Evolutionary conservation across 2,888 invertebrate genomes (phyloP), one percentile per base, ranked within the genome.

Genomic region (Spodoptera littoralis): DNA sequence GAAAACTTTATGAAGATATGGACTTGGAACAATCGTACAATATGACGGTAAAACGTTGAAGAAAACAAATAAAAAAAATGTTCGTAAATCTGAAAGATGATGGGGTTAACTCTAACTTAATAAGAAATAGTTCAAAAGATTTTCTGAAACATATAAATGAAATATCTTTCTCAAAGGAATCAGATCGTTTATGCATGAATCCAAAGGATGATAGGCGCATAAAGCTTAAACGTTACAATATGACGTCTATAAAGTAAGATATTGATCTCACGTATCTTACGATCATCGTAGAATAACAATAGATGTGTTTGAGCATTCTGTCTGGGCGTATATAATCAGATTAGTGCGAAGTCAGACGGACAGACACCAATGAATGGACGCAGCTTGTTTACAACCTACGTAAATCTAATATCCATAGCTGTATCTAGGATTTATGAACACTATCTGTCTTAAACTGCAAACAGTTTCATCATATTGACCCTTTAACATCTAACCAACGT

Each of bases 201-300:
- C 73, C 63, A 76, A 55, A 60, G 52, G 48, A 57, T 59, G 60
- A 63, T 50, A 57, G 52, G 13, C 41, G 55, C 69, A 81, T 86
- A 84, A 84, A 86, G 82, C 72, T 78, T 84, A 87, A 88, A 84
- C 77, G 82, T 81, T 80, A 80, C 82, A 79, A 84, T 90, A 86
- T 84, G 79, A 83, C 73, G 78, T 66, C 78, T 80, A 85, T 88
- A 86, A 83, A 86, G 81, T 81, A 81, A 77, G 88, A 90, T 91
- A 91, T 86, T 77, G 85, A 91, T 91, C 89, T 85, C 90, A 90
- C 89, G 88, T 86, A 82, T 80, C 79, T 77, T 76, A 70, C 81
- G 82, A 85, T 85, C 80, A 83, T 85, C 80, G 81, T 84, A 84
- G 90, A 90, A 91, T 91, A 85, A 87, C 88, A 91, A 92, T 90